Conservation (phyloP, 2,113 vertebrate species). For the Nyctereutes procyonoides region DNA sequence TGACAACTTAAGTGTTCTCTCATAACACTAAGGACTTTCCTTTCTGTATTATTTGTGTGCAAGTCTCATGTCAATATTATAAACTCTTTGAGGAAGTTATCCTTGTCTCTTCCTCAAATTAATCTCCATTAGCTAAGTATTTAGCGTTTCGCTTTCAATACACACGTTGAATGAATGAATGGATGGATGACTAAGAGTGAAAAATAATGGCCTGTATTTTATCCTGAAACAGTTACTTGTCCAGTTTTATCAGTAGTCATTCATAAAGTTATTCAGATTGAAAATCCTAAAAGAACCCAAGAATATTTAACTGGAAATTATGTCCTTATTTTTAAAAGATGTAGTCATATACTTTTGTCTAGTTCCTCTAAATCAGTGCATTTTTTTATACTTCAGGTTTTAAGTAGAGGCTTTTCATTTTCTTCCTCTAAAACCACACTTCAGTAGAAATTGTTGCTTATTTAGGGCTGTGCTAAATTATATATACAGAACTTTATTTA, state of each 20-base stretch:
- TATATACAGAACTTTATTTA: slow-evolving; percentile 22
- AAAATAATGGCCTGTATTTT: slow-evolving; percentile 20
- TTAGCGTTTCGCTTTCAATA: not conserved
- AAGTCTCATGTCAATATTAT: not conserved
- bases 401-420: slow-evolving; percentile 39
- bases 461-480: slow-evolving; percentile 28
- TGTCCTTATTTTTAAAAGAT: not conserved
- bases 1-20: not conserved
- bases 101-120: not conserved
- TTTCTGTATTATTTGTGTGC: not conserved
- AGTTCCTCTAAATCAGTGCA: not conserved
- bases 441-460: slow-evolving; percentile 8
- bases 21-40: not conserved
- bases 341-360: not conserved
- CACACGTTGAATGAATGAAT: not conserved
- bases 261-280: slow-evolving; percentile 43
- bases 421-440: slow-evolving; percentile 23
- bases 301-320: slow-evolving; percentile 39
- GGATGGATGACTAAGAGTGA: slow-evolving; percentile 33
- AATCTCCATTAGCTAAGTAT: not conserved
- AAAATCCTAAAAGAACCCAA: not conserved
- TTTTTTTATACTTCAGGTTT: slow-evolving; percentile 30
- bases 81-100: not conserved
- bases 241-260: not conserved
- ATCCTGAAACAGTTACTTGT: slow-evolving; percentile 10